Conservation (phyloP, 2,797 vertebrate species). For the Carduelis carduelis region DNA sequence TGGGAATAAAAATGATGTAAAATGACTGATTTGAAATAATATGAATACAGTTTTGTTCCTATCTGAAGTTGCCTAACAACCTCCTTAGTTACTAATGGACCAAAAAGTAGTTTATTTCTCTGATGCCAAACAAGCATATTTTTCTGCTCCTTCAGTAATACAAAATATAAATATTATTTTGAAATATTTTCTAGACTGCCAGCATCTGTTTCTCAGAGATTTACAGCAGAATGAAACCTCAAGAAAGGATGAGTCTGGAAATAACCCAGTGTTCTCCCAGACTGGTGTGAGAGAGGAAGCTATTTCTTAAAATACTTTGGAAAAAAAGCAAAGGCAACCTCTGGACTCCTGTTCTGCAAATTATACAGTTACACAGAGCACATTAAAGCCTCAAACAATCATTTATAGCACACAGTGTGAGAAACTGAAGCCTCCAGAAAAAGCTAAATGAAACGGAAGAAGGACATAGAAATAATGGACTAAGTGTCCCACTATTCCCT, state of each 20-base stretch:
- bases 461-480: background rate
- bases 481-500: background rate
- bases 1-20: background rate
- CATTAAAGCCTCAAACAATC: background rate
- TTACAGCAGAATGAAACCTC: background rate
- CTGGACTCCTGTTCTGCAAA: constrained; percentile 19
- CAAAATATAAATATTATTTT: background rate
- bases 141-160: background rate
- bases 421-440: background rate
- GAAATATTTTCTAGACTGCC: background rate
- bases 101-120: background rate
- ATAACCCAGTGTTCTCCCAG: background rate
- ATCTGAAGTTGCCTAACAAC: background rate
- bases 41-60: background rate
- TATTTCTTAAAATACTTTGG: background rate
- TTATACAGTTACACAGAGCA: background rate
- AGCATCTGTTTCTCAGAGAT: background rate
- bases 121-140: background rate
- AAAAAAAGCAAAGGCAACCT: constrained; percentile 25
- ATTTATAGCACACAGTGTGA: background rate
- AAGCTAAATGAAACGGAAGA: constrained; percentile 8
- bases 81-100: background rate
- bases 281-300: background rate
- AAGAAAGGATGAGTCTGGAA: background rate
- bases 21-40: background rate